phyloP scores from a whole-genome alignment of 2,888 invertebrate species.

The Quadroppia sp. region DNA sequence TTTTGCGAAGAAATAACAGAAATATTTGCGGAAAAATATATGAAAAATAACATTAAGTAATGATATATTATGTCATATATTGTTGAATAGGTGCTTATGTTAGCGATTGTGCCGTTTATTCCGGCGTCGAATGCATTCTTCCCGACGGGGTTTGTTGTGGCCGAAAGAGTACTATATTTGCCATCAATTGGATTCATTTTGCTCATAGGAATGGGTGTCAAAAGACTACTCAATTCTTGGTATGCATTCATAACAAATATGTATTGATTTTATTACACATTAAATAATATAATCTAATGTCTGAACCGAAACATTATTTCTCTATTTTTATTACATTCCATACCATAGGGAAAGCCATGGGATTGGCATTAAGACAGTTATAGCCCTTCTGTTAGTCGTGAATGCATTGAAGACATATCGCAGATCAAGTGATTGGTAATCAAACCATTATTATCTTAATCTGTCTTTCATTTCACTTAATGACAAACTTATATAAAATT shows the following conservation, averaged over 20 bases:
- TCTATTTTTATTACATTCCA: not conserved
- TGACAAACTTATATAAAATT: not conserved
- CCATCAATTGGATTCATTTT: constrained; percentile 55
- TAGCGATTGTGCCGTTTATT: constrained; percentile 54
- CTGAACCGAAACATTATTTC: constrained; percentile 6
- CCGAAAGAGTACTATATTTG: constrained; percentile 56
- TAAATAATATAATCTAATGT: constrained; percentile 1
- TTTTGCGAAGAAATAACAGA: constrained; percentile 10
- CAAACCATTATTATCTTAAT: not conserved
- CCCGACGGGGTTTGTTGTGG: constrained; percentile 56
- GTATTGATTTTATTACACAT: constrained; percentile 9
- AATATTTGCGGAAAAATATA: constrained; percentile 21
- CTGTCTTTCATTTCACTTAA: not conserved
- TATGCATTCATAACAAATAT: constrained; percentile 1
- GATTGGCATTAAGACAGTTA: constrained; percentile 20
- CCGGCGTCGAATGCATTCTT: constrained; percentile 55
- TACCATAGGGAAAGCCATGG: constrained; percentile 14
- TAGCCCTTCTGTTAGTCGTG: constrained; percentile 24
- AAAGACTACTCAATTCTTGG: constrained; percentile 20
- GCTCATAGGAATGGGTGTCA: constrained; percentile 51
- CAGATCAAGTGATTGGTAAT: constrained; percentile 34
- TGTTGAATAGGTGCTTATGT: constrained; percentile 49
- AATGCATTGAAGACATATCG: constrained; percentile 24
- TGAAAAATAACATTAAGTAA: not conserved
- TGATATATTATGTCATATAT: too few relatives aligned